phyloP scores from a whole-genome alignment of 1,140 invertebrate genomes.

The Philotrypesis tridentata region DNA sequence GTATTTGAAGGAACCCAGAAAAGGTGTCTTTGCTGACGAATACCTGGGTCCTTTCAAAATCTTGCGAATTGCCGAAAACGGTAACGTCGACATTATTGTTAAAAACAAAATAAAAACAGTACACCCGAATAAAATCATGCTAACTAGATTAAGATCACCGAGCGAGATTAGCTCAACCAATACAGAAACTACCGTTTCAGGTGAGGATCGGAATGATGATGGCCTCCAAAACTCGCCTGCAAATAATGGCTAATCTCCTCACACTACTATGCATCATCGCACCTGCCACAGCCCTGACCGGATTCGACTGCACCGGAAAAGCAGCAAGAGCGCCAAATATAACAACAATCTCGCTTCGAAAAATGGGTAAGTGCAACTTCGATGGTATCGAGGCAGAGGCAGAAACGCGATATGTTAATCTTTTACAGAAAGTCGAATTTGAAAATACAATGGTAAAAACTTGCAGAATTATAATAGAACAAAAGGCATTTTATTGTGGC shows the following conservation, averaged over 20 bases:
- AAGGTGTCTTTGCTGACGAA: background rate
- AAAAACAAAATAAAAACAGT: constrained; percentile 20
- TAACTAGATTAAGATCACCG: background rate
- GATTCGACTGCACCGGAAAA: background rate
- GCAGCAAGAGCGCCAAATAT: background rate
- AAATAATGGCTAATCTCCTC: background rate
- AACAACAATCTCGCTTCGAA: background rate
- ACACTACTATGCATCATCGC: no score
- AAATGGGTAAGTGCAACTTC: constrained; percentile 1
- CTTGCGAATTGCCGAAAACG: background rate
- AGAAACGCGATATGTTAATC: background rate
- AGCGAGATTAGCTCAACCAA: background rate
- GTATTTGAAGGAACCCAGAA: background rate
- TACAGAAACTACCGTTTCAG: background rate
- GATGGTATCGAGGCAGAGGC: background rate
- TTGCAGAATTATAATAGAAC: background rate
- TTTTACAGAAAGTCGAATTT: background rate
- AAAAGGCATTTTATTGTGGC: background rate
- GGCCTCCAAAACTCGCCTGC: background rate
- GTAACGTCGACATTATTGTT: background rate
- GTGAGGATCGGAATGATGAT: background rate
- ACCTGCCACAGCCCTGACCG: background rate
- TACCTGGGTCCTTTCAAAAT: constrained; percentile 10
- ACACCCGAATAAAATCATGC: constrained; percentile 27
- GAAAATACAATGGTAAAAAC: background rate